Evolutionary conservation across 2,113 vertebrate genomes (phyloP).

Genomic region (Oreocharis arfaki): DNA sequence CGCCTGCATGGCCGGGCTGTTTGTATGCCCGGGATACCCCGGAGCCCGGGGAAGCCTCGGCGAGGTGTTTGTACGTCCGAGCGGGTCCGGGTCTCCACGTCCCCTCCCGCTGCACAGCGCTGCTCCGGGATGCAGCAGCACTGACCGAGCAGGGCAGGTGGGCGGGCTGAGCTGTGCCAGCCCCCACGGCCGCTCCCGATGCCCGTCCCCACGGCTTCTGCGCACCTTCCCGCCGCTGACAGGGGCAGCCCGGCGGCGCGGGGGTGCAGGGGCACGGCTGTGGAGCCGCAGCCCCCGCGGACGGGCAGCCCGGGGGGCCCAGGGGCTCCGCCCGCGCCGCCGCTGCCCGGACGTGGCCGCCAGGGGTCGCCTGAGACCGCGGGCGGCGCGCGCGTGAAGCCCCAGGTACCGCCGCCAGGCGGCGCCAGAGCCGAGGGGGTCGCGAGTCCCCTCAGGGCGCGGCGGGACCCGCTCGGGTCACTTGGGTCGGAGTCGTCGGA

Average conservation of each 20-base stretch:
- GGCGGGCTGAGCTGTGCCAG: not conserved
- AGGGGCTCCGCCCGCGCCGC: not conserved
- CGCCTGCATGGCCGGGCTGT: not conserved
- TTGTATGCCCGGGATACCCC: not conserved
- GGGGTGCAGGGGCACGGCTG: not conserved
- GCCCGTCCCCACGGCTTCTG: accelerated
- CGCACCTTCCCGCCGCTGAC: not conserved
- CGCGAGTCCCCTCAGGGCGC: not conserved
- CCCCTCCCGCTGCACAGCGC: not conserved
- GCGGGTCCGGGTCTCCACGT: too few relatives aligned
- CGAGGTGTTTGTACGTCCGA: not conserved
- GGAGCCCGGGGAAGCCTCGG: not conserved
- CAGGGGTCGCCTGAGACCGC: not conserved
- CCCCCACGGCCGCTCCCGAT: too few relatives aligned
- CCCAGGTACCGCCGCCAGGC: not conserved
- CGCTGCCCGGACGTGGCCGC: not conserved
- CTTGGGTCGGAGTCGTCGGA: not conserved
- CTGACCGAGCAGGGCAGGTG: not conserved
- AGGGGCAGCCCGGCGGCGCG: not conserved
- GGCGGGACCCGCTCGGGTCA: not conserved
- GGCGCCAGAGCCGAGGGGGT: not conserved
- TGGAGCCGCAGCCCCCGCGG: not conserved
- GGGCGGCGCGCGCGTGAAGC: not conserved
- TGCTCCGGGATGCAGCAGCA: not conserved
- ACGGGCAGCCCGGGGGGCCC: not conserved